phyloP scores from a whole-genome alignment of 1,140 invertebrate species.

The Telenomus remus region DNA sequence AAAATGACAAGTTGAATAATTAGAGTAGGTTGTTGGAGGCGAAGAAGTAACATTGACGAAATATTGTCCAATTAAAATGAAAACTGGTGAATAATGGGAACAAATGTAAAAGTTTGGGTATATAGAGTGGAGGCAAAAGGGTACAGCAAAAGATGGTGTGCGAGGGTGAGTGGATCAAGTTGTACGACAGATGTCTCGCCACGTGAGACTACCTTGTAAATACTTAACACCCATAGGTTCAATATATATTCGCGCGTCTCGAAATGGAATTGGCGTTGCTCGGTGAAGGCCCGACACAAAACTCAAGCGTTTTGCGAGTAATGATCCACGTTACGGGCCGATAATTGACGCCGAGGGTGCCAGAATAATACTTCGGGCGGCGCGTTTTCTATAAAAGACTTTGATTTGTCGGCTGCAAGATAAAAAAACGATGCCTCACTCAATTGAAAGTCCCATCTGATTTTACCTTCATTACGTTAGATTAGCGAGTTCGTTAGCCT shows the following conservation, averaged over 20 bases:
- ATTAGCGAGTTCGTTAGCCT: conserved; percentile 49
- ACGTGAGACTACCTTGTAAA: conserved; percentile 67
- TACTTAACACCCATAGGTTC: conserved; percentile 49
- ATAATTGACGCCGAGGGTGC: conserved; percentile 56
- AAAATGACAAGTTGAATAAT: neutral
- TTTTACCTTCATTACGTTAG: conserved; percentile 50
- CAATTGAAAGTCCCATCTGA: conserved; percentile 46
- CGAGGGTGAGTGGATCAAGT: conserved; percentile 62
- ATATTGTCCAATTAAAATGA: conserved; percentile 48
- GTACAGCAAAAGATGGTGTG: conserved; percentile 18
- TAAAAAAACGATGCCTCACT: conserved; percentile 20
- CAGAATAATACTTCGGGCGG: conserved; percentile 52
- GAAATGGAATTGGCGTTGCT: conserved; percentile 58
- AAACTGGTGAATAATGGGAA: conserved; percentile 37
- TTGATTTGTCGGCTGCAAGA: conserved; percentile 39
- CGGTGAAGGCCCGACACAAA: conserved; percentile 41
- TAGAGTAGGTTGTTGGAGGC: neutral
- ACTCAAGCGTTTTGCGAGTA: conserved; percentile 48
- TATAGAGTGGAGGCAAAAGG: conserved; percentile 33
- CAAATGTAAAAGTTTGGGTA: conserved; percentile 37
- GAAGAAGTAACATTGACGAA: conserved; percentile 19
- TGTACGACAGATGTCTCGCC: conserved; percentile 69
- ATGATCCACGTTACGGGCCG: conserved; percentile 53
- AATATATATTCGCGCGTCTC: conserved; percentile 55
- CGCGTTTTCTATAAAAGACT: conserved; percentile 54